A percentile compares a stretch with the other conserved stretches of the same genome.
Conservation (phyloP, 1,140 invertebrate genomes). For the Drosophila triauraria region DNA sequence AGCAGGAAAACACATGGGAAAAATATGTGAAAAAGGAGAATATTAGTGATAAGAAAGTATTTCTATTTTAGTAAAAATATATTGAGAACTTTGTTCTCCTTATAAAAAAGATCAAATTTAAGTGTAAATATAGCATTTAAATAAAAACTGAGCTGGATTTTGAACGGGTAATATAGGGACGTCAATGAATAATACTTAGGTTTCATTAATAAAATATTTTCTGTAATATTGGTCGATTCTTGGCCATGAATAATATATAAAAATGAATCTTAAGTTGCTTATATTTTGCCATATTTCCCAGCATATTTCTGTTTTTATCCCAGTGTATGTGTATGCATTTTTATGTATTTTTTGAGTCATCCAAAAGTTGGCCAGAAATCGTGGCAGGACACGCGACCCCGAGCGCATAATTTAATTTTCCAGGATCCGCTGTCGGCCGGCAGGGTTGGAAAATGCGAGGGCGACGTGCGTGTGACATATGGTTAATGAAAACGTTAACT, state of each 20-base stretch:
- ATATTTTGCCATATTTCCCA: background rate
- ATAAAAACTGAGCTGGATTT: no score
- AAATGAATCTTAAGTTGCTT: no score
- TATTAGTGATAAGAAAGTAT: background rate
- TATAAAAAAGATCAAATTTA: no score
- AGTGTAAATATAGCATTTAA: no score
- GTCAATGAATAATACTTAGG: no score
- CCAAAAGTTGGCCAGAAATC: slow-evolving; percentile 59
- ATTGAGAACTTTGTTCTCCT: no score
- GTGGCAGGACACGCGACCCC: slow-evolving; percentile 69
- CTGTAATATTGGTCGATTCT: background rate
- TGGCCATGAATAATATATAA: no score
- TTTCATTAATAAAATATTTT: no score
- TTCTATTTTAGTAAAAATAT: no score
- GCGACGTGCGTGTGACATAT: slow-evolving; percentile 76
- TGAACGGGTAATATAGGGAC: no score
- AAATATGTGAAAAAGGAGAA: background rate
- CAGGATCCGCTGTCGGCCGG: slow-evolving; percentile 43
- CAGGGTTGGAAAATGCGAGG: slow-evolving; percentile 23
- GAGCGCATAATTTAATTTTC: slow-evolving; percentile 80
- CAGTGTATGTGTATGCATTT: slow-evolving; percentile 62
- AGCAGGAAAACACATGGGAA: background rate
- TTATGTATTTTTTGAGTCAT: slow-evolving; percentile 77
- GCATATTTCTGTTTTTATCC: background rate
- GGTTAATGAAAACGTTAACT: slow-evolving; percentile 83